These are phyloP conservation scores for Monoplex corrugatus DNA, from an alignment of 2,888 invertebrate species.

Conservation along the genomic window DNA sequence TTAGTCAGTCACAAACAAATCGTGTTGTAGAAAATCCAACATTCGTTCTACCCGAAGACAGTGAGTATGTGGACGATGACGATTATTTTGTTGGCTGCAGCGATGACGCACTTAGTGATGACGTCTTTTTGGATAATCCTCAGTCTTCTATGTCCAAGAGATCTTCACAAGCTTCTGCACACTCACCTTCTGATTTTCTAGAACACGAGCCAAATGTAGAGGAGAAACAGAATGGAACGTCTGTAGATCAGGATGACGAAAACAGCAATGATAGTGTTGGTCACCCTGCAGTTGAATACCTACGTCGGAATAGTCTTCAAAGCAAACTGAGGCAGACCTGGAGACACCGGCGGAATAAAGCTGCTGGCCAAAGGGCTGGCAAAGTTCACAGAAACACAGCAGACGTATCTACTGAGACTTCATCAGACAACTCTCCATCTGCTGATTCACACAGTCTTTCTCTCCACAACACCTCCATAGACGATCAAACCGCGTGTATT, in stretches of 20 bases:
- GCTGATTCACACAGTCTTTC: not conserved
- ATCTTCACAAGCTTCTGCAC: not conserved
- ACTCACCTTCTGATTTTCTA: not conserved
- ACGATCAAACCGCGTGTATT: not conserved
- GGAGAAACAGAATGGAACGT: not conserved
- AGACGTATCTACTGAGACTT: not conserved
- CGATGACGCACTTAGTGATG: constrained; percentile 46
- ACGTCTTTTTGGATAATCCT: constrained; percentile 43
- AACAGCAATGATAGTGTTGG: not conserved
- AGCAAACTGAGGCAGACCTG: constrained; percentile 35
- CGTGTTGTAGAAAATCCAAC: not conserved
- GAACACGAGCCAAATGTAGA: not conserved
- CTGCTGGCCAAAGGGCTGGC: not conserved
- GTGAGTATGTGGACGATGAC: constrained; percentile 32
- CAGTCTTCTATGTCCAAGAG: not conserved
- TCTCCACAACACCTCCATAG: not conserved
- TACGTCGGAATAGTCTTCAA: constrained; percentile 44
- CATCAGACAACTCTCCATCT: not conserved
- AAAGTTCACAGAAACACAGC: not conserved
- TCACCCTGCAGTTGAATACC: constrained; percentile 10
- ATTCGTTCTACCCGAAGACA: not conserved
- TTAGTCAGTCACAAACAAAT: not conserved
- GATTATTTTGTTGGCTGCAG: constrained; percentile 26
- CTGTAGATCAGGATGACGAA: not conserved
- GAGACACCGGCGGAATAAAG: constrained; percentile 21